Percentiles rank a stretch among this genome's conserved stretches.
phyloP scores from a whole-genome alignment of 2,888 invertebrate species.

The Tipula lateralis region DNA sequence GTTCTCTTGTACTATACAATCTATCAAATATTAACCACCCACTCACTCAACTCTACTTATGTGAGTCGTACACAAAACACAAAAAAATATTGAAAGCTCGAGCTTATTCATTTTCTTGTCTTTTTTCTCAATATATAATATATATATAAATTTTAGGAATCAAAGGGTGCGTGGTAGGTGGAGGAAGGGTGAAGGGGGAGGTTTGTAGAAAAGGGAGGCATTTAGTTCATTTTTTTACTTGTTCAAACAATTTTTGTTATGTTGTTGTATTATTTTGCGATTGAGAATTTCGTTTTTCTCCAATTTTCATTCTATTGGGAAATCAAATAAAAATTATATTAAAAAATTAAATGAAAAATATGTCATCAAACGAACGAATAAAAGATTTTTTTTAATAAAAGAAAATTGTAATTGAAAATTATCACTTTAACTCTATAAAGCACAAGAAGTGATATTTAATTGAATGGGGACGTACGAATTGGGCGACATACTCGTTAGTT shows the following conservation, averaged over 20 bases:
- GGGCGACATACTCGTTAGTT: not conserved
- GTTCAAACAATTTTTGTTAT: not conserved
- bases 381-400: not conserved
- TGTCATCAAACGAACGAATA: not conserved
- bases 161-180: too few relatives aligned
- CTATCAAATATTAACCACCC: slow-evolving; percentile 5
- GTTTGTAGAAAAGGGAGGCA: not conserved
- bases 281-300: not conserved
- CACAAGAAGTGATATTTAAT: not conserved
- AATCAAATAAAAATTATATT: slow-evolving; percentile 19
- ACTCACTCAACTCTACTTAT: not conserved
- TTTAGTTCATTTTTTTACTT: not conserved
- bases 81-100: not conserved
- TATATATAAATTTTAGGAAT: not conserved
- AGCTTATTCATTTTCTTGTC: not conserved
- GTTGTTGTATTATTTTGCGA: not conserved
- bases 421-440: not conserved
- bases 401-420: slow-evolving; percentile 15
- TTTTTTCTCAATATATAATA: not conserved
- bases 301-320: slow-evolving; percentile 6
- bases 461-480: not conserved
- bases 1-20: not conserved
- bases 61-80: not conserved
- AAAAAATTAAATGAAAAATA: slow-evolving; percentile 24
- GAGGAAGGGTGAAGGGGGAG: not conserved